Percentiles rank a stretch among this genome's conserved stretches.
These are phyloP conservation scores for Pyrgilauda ruficollis DNA, from an alignment of 2,113 vertebrate species.

Conservation along the genomic window DNA sequence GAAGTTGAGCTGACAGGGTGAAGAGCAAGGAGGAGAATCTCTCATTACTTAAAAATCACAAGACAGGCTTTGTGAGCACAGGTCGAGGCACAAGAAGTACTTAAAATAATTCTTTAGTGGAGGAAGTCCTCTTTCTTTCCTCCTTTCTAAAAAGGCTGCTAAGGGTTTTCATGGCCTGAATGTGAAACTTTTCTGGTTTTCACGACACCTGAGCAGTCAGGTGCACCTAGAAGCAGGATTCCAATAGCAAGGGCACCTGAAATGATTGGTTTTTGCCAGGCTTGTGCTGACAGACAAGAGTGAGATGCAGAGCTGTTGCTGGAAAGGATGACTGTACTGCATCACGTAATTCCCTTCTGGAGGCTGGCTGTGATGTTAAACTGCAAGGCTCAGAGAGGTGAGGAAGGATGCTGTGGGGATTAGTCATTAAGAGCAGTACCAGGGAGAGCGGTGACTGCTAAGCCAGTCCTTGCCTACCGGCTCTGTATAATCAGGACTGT, in stretches of 20 bases:
- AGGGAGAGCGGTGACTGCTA: neutral
- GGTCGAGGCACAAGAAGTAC: neutral
- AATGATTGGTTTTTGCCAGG: neutral
- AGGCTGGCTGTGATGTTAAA: neutral
- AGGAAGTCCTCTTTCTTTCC: neutral
- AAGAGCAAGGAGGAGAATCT: neutral
- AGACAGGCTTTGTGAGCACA: neutral
- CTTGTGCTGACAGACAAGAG: neutral
- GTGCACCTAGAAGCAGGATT: neutral
- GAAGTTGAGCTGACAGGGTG: neutral
- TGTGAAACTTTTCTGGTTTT: neutral
- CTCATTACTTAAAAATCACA: neutral
- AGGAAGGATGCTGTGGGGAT: slow-evolving; percentile 23
- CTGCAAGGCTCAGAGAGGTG: slow-evolving; percentile 18
- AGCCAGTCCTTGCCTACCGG: neutral
- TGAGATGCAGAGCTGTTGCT: neutral
- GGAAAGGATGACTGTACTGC: neutral
- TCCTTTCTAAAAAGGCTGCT: neutral
- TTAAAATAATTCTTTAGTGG: neutral
- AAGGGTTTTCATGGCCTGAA: neutral
- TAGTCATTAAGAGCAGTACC: slow-evolving; percentile 24
- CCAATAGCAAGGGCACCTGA: neutral
- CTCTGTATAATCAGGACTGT: slow-evolving; percentile 8
- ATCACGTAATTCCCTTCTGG: neutral
- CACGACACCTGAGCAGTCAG: neutral